Evolutionary conservation across 2,888 invertebrate genomes (phyloP).

Genomic region (Ichneumon xanthorius): DNA sequence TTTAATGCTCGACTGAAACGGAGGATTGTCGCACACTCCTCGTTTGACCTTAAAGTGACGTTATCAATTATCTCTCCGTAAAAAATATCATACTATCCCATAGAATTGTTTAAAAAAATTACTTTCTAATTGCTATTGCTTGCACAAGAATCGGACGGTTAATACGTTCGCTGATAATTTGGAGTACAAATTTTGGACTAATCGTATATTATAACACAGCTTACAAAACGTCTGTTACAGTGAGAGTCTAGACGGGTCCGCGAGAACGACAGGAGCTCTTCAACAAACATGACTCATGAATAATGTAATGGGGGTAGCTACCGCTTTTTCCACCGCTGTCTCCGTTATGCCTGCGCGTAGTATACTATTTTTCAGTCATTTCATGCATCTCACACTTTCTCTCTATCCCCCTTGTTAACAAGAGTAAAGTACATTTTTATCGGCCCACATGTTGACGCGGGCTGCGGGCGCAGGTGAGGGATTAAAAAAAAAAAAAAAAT

Average conservation of each 20-base stretch:
- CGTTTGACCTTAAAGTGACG: no score
- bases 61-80: no score
- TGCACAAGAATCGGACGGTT: background rate
- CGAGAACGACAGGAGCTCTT: constrained; percentile 49
- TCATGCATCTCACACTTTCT: constrained; percentile 36
- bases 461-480: constrained; percentile 84
- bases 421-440: constrained; percentile 78
- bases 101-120: no score
- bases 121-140: no score
- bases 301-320: constrained; percentile 79
- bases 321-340: constrained; percentile 67
- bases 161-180: background rate
- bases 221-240: constrained; percentile 40
- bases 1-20: no score
- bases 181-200: background rate
- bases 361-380: constrained; percentile 21
- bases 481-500: constrained; percentile 71
- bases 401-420: constrained; percentile 51
- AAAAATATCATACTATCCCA: no score
- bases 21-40: no score
- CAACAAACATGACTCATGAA: constrained; percentile 75
- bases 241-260: constrained; percentile 44
- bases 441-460: constrained; percentile 76
- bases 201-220: constrained; percentile 8
- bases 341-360: constrained; percentile 59